Conservation (phyloP, 2,113 vertebrate genomes). For the Carassius carassius region DNA sequence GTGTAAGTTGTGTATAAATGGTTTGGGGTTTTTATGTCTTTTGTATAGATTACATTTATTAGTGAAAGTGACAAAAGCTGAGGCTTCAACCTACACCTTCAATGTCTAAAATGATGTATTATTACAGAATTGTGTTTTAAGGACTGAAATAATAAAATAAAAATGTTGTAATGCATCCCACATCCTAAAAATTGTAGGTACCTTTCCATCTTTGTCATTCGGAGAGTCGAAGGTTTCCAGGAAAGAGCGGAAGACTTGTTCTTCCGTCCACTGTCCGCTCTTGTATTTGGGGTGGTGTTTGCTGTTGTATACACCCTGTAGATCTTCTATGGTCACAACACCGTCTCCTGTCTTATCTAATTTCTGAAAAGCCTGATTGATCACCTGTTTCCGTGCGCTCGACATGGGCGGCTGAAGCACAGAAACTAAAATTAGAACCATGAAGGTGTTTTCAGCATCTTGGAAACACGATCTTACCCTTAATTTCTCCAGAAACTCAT, state of each 20-base stretch:
- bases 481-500: constrained; percentile 73
- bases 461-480: constrained; percentile 60
- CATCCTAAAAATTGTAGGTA: constrained; percentile 36
- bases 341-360: constrained; percentile 74
- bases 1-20: neutral
- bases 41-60: neutral
- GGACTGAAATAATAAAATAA: neutral
- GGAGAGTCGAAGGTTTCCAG: constrained; percentile 74
- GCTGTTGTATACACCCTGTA: constrained; percentile 71
- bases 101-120: neutral
- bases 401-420: constrained; percentile 75
- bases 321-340: constrained; percentile 71
- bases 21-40: neutral
- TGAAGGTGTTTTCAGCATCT: neutral
- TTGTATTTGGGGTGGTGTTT: constrained; percentile 70
- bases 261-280: constrained; percentile 74
- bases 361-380: constrained; percentile 72
- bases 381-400: constrained; percentile 63
- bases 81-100: neutral
- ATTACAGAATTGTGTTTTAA: neutral
- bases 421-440: neutral
- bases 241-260: constrained; percentile 72
- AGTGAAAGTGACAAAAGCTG: neutral
- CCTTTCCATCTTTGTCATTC: constrained; percentile 74
- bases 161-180: too few species aligned